Conservation (phyloP, 2,113 vertebrate species). For the Pollachius pollachius region DNA sequence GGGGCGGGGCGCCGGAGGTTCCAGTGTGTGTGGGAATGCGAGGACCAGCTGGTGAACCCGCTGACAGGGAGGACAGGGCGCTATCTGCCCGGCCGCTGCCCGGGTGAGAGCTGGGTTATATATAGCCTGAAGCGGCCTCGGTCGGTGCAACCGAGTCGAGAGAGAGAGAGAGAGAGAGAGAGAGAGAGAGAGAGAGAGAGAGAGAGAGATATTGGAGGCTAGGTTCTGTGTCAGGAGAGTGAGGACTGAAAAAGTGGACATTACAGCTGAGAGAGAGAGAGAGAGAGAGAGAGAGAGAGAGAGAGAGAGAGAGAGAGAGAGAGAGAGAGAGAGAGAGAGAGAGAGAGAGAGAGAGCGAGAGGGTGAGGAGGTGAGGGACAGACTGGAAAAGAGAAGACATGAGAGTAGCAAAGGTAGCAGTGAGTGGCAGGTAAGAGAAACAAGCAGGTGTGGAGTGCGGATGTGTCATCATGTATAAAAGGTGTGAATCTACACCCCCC, state of each 20-base stretch:
- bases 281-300: not conserved
- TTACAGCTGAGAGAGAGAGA: not conserved
- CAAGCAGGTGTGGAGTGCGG: not conserved
- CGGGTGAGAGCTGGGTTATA: conserved; percentile 41
- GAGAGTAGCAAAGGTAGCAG: too few species aligned
- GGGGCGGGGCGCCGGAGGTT: conserved; percentile 19
- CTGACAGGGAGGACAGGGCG: conserved; percentile 30
- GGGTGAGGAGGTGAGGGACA: not conserved
- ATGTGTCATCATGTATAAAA: not conserved
- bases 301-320: too few species aligned
- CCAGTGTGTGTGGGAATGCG: conserved; percentile 20
- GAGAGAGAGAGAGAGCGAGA: not conserved
- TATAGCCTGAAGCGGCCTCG: conserved; percentile 40
- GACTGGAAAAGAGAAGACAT: not conserved
- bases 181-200: not conserved
- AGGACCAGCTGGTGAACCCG: conserved; percentile 55
- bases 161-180: conserved; percentile 27
- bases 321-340: not conserved
- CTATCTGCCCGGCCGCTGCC: conserved; percentile 23
- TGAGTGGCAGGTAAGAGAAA: not conserved
- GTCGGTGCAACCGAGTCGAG: conserved; percentile 20
- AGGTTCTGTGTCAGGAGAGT: conserved; percentile 26
- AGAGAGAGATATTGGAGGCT: conserved; percentile 12
- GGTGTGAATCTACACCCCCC: not conserved
- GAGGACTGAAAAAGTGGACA: conserved; percentile 30